Evolutionary conservation across 2,888 invertebrate species (phyloP), one percentile per base, ranked within the genome.

Genomic region (Mimumesa dahlbomi): DNA sequence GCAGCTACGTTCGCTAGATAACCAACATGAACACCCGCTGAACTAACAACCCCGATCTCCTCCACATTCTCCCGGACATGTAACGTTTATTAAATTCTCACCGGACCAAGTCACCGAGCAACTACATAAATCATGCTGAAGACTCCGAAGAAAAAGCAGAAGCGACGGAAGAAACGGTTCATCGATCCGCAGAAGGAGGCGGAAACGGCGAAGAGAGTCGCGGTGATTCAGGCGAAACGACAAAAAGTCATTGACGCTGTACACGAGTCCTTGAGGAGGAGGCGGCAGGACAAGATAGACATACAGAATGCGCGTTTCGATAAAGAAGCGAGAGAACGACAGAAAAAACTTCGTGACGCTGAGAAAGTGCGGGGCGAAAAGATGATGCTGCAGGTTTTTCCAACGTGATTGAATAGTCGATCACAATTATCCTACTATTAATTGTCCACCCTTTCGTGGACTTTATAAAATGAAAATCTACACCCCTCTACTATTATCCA

Each of bases 381-480:
- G 57, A 43, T 25, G 21, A 78, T 78, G 69, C 36, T 67, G 25
- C 56, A 77, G 77, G 77, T 66, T 62, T 21, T 16, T n/a, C 19
- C 3, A 43, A 43, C 6, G 5, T n/a, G 18, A 43, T 11, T 31
- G 43, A 3, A 22, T 11, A n/a, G 11, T 19, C 21, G 11, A 40
- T 40, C 1, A 40, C 14, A 0, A 16, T 40, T 9, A 14, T 18
- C 40, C 11, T 16, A 40, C 34, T 34, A 34, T 11, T 34, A 34
- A 7, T 34, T 11, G 11, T 7, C 2, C 34, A n/a, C 4, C 2
- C n/a, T 34, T 25, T 7, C 25, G 25, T 25, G 3, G 7, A 25
- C 4, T 2, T 34, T 7, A 34, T 11, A 7, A 34, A 34, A 34
- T 7, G n/a, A 34, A 25, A 25, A 25, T 25, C 25, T 7, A 25